Base-by-base conservation (phyloP, 37 sponge, comb jelly and placozoan species). In the Geodia barretti region DNA sequence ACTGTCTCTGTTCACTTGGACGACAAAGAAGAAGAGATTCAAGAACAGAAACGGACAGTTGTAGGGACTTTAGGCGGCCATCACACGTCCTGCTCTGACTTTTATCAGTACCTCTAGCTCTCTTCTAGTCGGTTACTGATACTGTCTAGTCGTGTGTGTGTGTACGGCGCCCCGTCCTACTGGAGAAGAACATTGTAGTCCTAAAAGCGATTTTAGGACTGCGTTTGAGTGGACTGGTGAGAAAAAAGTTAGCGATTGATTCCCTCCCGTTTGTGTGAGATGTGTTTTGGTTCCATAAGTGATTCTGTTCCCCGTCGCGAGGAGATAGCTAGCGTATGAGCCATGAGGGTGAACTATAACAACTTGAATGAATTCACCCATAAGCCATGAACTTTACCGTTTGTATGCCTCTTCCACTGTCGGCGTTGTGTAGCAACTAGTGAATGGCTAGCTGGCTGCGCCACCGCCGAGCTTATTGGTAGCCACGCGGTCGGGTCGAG, bases 281-380 rank as follows among this genome's bases (percentile, higher is more conserved):
- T n/a, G n/a, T n/a, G n/a, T n/a, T n/a, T n/a, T n/a, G n/a, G n/a
- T n/a, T n/a, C n/a, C n/a, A n/a, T n/a, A n/a, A n/a, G n/a, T n/a
- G n/a, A n/a, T n/a, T n/a, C n/a, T n/a, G n/a, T n/a, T n/a, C n/a
- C n/a, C n/a, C n/a, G n/a, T n/a, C n/a, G n/a, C n/a, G n/a, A n/a
- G n/a, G n/a, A n/a, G n/a, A n/a, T n/a, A n/a, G n/a, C n/a, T 70
- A 70, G 11, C 35, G 8, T 68, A 35, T 68, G 71, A 14, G 54
- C 14, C 39, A 70, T 70, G 71, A 70, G 71, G 71, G 71, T 70
- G 71, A 70, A 70, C 72, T 62, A 28, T 38, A 47, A 39, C 43
- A 64, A n/a, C n/a, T n/a, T n/a, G n/a, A 25, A 81, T 82, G 63
- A 82, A 82, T 82, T 82, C 83, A 82, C 83, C 83, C 38, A 47